A percentile compares a stretch with the other conserved stretches of the same genome.
Evolutionary conservation across 2,797 vertebrate species (phyloP).

Genomic region (Silurus aristotelis): DNA sequence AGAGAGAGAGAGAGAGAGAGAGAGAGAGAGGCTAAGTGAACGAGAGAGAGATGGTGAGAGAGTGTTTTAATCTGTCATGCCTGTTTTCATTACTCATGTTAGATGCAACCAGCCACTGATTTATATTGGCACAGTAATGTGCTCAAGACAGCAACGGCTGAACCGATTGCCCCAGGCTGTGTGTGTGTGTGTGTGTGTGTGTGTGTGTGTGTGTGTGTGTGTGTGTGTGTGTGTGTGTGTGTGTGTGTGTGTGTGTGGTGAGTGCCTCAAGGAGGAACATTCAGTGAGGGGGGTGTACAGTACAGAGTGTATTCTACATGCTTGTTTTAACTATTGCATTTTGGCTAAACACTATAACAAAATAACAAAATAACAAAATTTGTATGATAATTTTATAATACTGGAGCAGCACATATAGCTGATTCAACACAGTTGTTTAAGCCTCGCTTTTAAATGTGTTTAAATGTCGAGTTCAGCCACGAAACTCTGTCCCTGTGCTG

Average conservation of each 20-base stretch:
- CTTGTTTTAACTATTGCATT: background rate
- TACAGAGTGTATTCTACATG: background rate
- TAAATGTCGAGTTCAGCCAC: background rate
- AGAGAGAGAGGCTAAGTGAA: slow-evolving; percentile 1
- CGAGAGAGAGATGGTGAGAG: slow-evolving; percentile 34
- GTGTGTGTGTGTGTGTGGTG: slow-evolving; percentile 11
- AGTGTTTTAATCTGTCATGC: slow-evolving; percentile 55
- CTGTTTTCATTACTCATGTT: slow-evolving; percentile 75
- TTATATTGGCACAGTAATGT: slow-evolving; percentile 67
- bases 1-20: slow-evolving; percentile 15
- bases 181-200: slow-evolving; percentile 31
- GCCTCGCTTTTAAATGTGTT: background rate
- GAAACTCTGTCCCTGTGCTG: too few species aligned
- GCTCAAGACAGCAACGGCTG: slow-evolving; percentile 44
- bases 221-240: slow-evolving; percentile 11
- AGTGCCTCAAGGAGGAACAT: slow-evolving; percentile 15
- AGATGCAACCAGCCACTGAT: slow-evolving; percentile 71
- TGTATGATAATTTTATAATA: background rate
- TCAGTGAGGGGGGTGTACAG: background rate
- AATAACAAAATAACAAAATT: background rate
- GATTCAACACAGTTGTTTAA: background rate
- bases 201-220: slow-evolving; percentile 9
- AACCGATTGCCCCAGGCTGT: slow-evolving; percentile 26
- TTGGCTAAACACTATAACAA: background rate
- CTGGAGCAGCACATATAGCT: background rate